These are phyloP conservation scores for Todiramphus saurophagus DNA, from an alignment of 2,113 vertebrate genomes.

Conservation along the genomic window DNA sequence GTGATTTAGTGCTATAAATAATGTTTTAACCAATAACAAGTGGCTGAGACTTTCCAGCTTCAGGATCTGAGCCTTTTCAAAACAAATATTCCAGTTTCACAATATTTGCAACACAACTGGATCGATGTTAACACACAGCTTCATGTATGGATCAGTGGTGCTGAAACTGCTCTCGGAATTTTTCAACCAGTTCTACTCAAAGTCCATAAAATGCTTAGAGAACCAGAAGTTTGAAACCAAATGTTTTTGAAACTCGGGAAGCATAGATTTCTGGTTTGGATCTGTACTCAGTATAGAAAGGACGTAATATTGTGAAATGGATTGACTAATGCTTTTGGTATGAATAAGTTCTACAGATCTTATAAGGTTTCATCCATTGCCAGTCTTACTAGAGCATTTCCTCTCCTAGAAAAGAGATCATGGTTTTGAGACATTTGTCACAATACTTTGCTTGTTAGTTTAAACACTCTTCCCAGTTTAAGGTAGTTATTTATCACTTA, in stretches of 20 bases:
- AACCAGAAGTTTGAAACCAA: background rate
- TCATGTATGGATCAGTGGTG: background rate
- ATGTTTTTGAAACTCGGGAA: background rate
- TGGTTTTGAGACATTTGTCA: background rate
- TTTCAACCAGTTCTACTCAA: background rate
- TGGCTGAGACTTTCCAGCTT: background rate
- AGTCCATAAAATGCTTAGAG: background rate
- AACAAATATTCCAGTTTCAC: constrained; percentile 41
- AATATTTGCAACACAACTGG: constrained; percentile 29
- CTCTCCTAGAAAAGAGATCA: background rate
- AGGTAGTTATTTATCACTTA: background rate
- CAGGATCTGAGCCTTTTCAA: background rate
- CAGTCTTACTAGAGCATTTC: background rate
- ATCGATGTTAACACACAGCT: background rate
- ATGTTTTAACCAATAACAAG: background rate
- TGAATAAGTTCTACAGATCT: background rate
- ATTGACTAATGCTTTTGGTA: background rate
- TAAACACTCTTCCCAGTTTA: background rate
- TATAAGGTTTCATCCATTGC: background rate
- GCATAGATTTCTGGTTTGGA: background rate
- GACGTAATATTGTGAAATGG: background rate
- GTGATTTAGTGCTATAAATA: background rate
- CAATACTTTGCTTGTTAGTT: background rate
- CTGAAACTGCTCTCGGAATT: background rate
- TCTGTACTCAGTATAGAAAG: background rate